Base-by-base conservation (phyloP, 1,140 invertebrate genomes). In the Ceratina calcarata region DNA sequence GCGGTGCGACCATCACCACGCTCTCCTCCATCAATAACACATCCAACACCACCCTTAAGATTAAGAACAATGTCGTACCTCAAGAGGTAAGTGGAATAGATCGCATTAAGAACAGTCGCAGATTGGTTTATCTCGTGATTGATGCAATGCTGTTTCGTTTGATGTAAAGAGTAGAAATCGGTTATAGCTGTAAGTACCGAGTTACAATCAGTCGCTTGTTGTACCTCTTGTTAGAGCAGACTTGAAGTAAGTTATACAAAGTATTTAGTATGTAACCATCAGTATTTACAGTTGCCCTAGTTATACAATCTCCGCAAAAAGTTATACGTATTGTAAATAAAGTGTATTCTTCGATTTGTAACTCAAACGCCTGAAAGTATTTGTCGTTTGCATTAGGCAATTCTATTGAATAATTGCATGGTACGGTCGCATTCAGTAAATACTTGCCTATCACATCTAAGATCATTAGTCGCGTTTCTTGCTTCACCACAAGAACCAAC, bases 1-100 rank as follows among this genome's bases (percentile, higher is more conserved):
- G 90, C 81, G 90, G 91, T 82, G 91, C 92, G 83, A 92, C 92
- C 88, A 91, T 93, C 84, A 92, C 91, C 76, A 91, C 91, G 64
- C 90, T 93, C 74, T 93, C 92, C 60, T 91, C 91, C 86, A 93
- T 93, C 85, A 91, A 91, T 86, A 92, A 93, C 87, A 90, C 92
- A 76, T 87, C 91, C 80, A 93, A 92, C 82, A 87, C 88, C 85
- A 90, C 88, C 79, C 88, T n/a, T n/a, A n/a, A 90, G 81, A 91
- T 89, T 85, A 93, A 93, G 82, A 91, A 92, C 85, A 91, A 91
- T 85, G 86, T 90, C 65, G 88, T 92, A 70, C 89, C 89, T 37
- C 91, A 92, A 80, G 91, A 93, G 92, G 92, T 93, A 87, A 92
- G 90, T 77, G 53, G 18, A 16, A 22, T 10, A 18, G 51, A 80